phyloP scores from a whole-genome alignment of 2,113 vertebrate genomes.

The Paratilapia polleni region DNA sequence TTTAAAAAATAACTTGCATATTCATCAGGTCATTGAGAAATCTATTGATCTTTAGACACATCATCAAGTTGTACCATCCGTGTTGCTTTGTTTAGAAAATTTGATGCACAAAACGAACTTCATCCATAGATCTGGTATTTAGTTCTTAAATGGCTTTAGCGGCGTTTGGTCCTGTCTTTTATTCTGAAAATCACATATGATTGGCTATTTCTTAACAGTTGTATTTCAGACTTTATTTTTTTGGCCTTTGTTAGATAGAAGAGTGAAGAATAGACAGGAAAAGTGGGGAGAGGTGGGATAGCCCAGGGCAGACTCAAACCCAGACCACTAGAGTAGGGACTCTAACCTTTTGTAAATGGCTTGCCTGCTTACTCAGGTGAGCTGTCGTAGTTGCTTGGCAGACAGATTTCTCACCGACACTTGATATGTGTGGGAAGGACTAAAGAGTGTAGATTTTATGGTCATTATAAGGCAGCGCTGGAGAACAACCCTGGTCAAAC shows the following conservation, averaged over 20 bases:
- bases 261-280: not conserved
- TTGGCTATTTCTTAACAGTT: too few relatives aligned
- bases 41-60: not conserved
- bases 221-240: too few relatives aligned
- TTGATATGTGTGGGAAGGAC: not conserved
- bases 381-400: not conserved
- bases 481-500: not conserved
- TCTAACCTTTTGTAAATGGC: too few relatives aligned
- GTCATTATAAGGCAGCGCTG: not conserved
- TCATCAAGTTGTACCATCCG: not conserved
- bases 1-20: not conserved
- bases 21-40: not conserved
- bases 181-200: too few relatives aligned
- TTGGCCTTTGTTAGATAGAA: not conserved
- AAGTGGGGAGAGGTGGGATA: not conserved
- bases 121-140: too few relatives aligned
- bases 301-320: not conserved
- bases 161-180: too few relatives aligned
- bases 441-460: not conserved
- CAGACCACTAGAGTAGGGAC: too few relatives aligned
- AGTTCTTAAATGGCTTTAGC: too few relatives aligned
- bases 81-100: not conserved
- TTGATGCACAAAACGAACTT: not conserved
- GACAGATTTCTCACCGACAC: not conserved
- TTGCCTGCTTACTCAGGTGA: not conserved